Evolutionary conservation across 2,888 invertebrate species (phyloP), one percentile per base, ranked within the genome.

Genomic region (Macaria liturata): DNA sequence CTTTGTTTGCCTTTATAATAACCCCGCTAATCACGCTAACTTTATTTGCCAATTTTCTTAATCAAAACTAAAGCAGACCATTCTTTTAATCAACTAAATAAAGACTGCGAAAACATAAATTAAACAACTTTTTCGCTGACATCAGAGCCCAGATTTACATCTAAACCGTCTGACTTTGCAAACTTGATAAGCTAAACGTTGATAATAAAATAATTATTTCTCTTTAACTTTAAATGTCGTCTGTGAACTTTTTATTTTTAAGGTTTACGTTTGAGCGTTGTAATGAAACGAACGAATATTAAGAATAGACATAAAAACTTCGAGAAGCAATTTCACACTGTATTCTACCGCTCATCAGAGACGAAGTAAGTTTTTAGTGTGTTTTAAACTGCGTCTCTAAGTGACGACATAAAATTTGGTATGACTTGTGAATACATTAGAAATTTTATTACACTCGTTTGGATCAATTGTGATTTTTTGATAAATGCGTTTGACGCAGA

Each of bases 1-100:
- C 81, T 81, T 80, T 84, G 86, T 83, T 80, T 78, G 70, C 57
- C 64, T 59, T 67, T 62, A 63, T 71, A 71, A 66, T 66, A 69
- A 68, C 66, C 66, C 59, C 56, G 49, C 66, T 71, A 67, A 74
- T 77, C 73, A 74, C 67, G 8, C 9, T 8, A n/a, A n/a, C 39
- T 51, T 9, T 43, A 3, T 46, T 43, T 52, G 20, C 20, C 20
- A 51, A 52, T 49, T 54, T 54, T 32, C 42, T 42, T 8, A n/a
- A 42, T 42, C n/a, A n/a, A 5, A 42, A 42, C 42, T 9, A 4
- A 7, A 37, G 34, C 4, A 37, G 7, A 37, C 7, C 7, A 6
- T 37, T 37, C 34, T 37, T 37, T 37, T 37, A 37, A 37, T 37
- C 34, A 37, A 37, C 34, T 20, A 37, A 37, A 37, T 7, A 6